Evolutionary conservation across 2,797 vertebrate species (phyloP).

Genomic region (Sandelia bainsii): DNA sequence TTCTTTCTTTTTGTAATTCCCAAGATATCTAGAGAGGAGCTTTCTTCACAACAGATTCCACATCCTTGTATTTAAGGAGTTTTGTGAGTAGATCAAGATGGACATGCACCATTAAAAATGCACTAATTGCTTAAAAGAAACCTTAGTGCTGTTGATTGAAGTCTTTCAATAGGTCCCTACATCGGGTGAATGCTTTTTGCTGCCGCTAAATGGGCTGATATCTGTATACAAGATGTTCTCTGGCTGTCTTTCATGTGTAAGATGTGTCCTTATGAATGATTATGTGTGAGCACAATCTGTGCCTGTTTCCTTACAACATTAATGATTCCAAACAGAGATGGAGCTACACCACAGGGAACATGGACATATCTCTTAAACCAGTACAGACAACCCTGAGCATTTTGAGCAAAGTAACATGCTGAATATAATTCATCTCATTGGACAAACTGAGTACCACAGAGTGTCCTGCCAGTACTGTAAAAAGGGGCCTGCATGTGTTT

Average conservation of each 20-base stretch:
- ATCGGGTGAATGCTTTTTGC: conserved; percentile 8
- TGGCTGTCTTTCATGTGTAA: conserved; percentile 23
- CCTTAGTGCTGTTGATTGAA: conserved; percentile 20
- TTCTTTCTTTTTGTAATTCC: conserved; percentile 7
- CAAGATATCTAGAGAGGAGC: neutral
- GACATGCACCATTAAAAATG: neutral
- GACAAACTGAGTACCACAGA: conserved; percentile 44
- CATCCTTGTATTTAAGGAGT: conserved; percentile 10
- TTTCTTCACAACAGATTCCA: conserved; percentile 2
- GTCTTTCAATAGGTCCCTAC: conserved; percentile 12
- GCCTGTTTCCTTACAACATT: conserved; percentile 37
- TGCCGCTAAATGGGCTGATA: neutral
- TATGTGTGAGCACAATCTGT: conserved; percentile 46
- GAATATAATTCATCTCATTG: conserved; percentile 67
- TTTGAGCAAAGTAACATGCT: conserved; percentile 40
- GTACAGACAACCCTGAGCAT: conserved; percentile 29
- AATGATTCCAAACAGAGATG: conserved; percentile 39
- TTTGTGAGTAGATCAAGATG: conserved; percentile 36
- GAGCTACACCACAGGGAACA: conserved; percentile 36
- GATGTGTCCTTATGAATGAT: conserved; percentile 46
- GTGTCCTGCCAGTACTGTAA: conserved; percentile 33
- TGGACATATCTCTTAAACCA: conserved; percentile 50
- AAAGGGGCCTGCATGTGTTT: conserved; percentile 18
- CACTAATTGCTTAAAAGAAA: conserved; percentile 4
- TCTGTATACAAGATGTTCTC: conserved; percentile 22